A percentile compares a stretch with the other conserved stretches of the same genome.
Evolutionary conservation across 2,113 vertebrate genomes (phyloP).

Genomic region (Erythrolamprus reginae): DNA sequence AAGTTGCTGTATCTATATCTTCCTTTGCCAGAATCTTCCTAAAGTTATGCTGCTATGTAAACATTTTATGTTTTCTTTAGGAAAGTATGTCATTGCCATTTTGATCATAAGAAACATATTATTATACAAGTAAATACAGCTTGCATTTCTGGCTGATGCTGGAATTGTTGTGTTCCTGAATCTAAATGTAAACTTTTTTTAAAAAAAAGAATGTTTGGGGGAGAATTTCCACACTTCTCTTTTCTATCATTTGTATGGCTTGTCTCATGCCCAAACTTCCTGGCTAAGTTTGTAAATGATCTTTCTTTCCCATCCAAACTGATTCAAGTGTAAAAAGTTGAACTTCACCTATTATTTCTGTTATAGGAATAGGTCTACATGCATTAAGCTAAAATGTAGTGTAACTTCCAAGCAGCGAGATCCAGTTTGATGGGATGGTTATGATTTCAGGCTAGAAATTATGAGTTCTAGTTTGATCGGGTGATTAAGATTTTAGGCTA

Average conservation of each 20-base stretch:
- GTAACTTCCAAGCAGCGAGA: neutral
- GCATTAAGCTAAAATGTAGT: neutral
- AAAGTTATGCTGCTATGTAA: neutral
- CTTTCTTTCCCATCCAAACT: neutral
- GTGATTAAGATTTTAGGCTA: neutral
- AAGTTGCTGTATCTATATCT: neutral
- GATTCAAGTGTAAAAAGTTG: too few species aligned
- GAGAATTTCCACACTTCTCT: neutral
- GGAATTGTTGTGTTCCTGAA: neutral
- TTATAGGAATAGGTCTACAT: neutral
- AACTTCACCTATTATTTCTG: neutral
- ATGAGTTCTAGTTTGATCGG: neutral
- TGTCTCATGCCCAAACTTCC: neutral
- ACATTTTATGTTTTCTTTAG: constrained; percentile 39
- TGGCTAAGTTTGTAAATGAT: neutral
- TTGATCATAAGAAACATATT: constrained; percentile 47
- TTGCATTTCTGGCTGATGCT: constrained; percentile 15
- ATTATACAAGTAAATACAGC: constrained; percentile 46
- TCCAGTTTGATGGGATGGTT: neutral
- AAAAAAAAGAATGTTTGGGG: neutral
- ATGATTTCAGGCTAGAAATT: neutral
- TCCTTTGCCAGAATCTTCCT: neutral
- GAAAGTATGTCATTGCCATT: constrained; percentile 45
- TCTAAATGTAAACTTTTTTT: too few species aligned
- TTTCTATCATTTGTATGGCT: neutral